phyloP scores from a whole-genome alignment of 1,140 invertebrate genomes.

The Arion vulgaris region DNA sequence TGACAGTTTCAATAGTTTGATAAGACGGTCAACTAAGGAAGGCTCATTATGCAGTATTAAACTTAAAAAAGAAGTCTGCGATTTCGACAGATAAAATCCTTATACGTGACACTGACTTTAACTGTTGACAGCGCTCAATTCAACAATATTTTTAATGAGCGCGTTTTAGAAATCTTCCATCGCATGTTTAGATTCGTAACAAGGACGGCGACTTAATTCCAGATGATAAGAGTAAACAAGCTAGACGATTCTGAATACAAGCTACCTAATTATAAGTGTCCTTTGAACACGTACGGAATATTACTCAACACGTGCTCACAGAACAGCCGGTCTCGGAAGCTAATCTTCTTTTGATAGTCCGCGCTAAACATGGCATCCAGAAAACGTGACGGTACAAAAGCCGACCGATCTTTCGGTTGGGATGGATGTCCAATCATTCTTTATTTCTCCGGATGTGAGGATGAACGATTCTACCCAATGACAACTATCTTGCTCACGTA shows the following conservation, averaged over 20 bases:
- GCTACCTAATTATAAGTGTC: background rate
- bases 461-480: background rate
- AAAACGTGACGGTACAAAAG: slow-evolving; percentile 25
- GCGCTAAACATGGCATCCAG: slow-evolving; percentile 8
- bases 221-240: slow-evolving; percentile 2
- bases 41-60: no score
- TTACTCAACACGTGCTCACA: slow-evolving; percentile 2
- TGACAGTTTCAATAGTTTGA: no score
- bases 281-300: slow-evolving; percentile 16
- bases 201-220: background rate
- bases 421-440: background rate
- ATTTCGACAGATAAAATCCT: background rate
- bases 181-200: no score
- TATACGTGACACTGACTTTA: no score
- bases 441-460: slow-evolving; percentile 15
- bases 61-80: background rate
- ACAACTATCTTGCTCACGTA: background rate
- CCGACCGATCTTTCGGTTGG: background rate
- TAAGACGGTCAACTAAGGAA: no score
- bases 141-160: no score
- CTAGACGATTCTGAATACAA: background rate
- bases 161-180: no score
- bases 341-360: slow-evolving; percentile 17
- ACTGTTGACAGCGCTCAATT: no score
- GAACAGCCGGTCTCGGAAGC: background rate